These are phyloP conservation scores for Brachyrhaphis roseni DNA, from an alignment of 2,797 vertebrate species.

Conservation along the genomic window DNA sequence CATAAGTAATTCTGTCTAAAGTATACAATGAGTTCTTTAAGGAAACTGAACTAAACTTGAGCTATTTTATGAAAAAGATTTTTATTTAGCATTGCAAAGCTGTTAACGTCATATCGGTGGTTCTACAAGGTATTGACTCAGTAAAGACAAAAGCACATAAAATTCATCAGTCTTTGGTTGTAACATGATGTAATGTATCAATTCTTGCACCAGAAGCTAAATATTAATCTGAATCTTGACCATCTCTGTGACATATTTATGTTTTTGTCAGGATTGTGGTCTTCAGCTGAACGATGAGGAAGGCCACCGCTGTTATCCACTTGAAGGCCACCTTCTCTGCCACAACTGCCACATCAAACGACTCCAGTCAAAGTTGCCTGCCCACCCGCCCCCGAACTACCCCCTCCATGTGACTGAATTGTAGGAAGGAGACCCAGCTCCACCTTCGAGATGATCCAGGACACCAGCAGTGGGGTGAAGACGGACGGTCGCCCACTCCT, in stretches of 20 bases:
- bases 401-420: constrained; percentile 95
- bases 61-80: background rate
- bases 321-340: constrained; percentile 94
- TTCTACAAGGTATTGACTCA: background rate
- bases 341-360: constrained; percentile 94
- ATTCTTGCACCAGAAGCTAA: background rate
- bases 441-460: constrained; percentile 44
- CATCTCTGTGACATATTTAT: constrained; percentile 6
- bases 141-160: background rate
- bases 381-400: constrained; percentile 84
- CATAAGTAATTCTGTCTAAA: background rate
- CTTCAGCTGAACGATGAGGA: constrained; percentile 97
- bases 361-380: constrained; percentile 82
- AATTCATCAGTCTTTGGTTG: background rate
- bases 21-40: background rate
- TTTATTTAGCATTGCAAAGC: background rate
- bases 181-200: background rate
- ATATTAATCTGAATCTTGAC: background rate
- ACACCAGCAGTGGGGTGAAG: constrained; percentile 30
- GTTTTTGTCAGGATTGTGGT: constrained; percentile 86
- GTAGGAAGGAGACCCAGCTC: constrained; percentile 78
- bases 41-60: background rate
- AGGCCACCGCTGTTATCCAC: constrained; percentile 94
- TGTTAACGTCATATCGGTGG: background rate
- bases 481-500: constrained; percentile 16